Evolutionary conservation across 1,140 invertebrate genomes (phyloP), one percentile per base, ranked within the genome.

Genomic region (Trichogramma pretiosum): DNA sequence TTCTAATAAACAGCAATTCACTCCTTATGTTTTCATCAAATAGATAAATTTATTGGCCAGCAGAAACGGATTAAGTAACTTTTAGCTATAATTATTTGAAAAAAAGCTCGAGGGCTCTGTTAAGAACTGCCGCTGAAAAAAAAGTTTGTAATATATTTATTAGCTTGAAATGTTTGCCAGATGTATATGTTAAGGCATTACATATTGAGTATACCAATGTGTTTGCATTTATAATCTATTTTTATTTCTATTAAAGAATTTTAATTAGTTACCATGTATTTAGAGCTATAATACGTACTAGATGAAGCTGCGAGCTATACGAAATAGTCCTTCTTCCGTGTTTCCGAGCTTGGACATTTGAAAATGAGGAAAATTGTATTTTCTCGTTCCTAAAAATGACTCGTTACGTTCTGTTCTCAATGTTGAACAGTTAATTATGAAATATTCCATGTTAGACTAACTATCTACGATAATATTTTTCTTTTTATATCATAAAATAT

Each of bases 71-170:
- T 21, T 49, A 45, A 46, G 43, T 50, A 50, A 46, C 42, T 46
- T 53, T 33, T 43, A 46, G 43, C 44, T 19, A 38, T 51, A 50
- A 53, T 51, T 42, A 23, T 48, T 13, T n/a, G 44, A n/a, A n/a
- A n/a, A n/a, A 32, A 48, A 40, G 40, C 42, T 50, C 36, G 42
- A 50, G 21, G 38, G 32, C 26, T 43, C 14, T 26, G n/a, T n/a
- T n/a, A n/a, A n/a, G n/a, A n/a, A n/a, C n/a, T n/a, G n/a, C n/a
- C n/a, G n/a, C n/a, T n/a, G n/a, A n/a, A n/a, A n/a, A n/a, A n/a
- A n/a, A n/a, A n/a, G n/a, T n/a, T n/a, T n/a, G n/a, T n/a, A n/a
- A n/a, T n/a, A n/a, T n/a, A n/a, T n/a, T n/a, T n/a, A n/a, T n/a
- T n/a, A n/a, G n/a, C n/a, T n/a, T n/a, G n/a, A n/a, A n/a, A n/a